Percentiles rank a stretch among this genome's conserved stretches.
Evolutionary conservation across 1,140 invertebrate genomes (phyloP).

Genomic region (Atta cephalotes): DNA sequence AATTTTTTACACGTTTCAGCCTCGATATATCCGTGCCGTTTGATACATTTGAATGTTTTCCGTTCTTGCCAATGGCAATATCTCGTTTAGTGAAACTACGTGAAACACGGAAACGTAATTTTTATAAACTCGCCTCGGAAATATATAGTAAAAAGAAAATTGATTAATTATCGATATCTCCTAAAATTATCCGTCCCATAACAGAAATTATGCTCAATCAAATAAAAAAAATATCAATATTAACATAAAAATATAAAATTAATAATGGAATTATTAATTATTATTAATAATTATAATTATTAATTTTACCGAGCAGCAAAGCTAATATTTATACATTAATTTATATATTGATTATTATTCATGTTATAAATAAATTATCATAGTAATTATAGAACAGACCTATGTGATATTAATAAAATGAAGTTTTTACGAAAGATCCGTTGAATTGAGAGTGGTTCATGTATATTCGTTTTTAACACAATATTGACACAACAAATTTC

Average conservation of each 20-base stretch:
- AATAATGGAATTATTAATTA: constrained; percentile 13
- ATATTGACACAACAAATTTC: background rate
- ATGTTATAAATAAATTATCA: background rate
- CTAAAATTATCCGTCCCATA: background rate
- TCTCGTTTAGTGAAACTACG: background rate
- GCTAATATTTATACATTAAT: background rate
- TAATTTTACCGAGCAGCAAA: background rate
- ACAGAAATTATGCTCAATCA: background rate
- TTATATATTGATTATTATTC: background rate
- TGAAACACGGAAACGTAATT: constrained; percentile 31
- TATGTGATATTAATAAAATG: background rate
- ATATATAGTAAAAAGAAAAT: background rate
- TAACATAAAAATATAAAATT: background rate
- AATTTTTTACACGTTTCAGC: background rate
- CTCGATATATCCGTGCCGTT: background rate
- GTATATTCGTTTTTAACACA: background rate
- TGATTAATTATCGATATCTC: constrained; percentile 15
- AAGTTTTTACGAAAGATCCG: background rate
- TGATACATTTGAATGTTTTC: constrained; percentile 8
- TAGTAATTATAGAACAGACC: background rate
- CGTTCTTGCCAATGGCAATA: constrained; percentile 11
- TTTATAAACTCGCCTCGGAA: background rate
- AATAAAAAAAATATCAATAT: background rate
- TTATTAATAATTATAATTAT: too few species aligned
- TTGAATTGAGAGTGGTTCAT: background rate